Evolutionary conservation across 2,888 invertebrate genomes (phyloP).

Genomic region (Synergus umbraculus): DNA sequence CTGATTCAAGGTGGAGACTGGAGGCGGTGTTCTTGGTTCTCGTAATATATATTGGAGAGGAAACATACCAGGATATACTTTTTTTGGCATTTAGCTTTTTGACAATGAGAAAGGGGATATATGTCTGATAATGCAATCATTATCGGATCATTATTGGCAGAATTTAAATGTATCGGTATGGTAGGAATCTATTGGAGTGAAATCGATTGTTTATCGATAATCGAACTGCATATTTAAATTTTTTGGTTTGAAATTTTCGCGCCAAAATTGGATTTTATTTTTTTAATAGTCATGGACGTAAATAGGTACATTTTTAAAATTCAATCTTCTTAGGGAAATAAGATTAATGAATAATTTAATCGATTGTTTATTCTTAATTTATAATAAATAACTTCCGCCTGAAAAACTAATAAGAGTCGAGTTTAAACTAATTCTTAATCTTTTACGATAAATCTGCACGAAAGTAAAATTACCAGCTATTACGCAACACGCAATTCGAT

Average conservation of each 20-base stretch:
- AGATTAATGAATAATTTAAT: not conserved
- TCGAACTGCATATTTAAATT: not conserved
- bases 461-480: not conserved
- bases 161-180: not conserved
- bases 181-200: not conserved
- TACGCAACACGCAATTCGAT: not conserved
- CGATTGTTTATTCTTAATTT: not conserved
- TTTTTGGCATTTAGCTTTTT: not conserved
- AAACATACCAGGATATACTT: not conserved
- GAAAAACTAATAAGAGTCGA: not conserved
- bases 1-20: not conserved
- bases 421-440: not conserved
- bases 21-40: not conserved
- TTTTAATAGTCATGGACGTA: too few relatives aligned
- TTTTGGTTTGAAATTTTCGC: not conserved
- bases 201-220: not conserved
- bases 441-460: not conserved
- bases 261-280: not conserved
- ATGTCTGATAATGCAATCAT: too few relatives aligned
- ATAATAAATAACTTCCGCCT: not conserved
- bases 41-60: not conserved
- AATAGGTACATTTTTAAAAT: too few relatives aligned
- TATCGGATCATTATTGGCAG: not conserved
- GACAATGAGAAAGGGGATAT: not conserved
- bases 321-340: not conserved